Conservation (phyloP, 2,888 invertebrate genomes). For the Rotaria macrura region DNA sequence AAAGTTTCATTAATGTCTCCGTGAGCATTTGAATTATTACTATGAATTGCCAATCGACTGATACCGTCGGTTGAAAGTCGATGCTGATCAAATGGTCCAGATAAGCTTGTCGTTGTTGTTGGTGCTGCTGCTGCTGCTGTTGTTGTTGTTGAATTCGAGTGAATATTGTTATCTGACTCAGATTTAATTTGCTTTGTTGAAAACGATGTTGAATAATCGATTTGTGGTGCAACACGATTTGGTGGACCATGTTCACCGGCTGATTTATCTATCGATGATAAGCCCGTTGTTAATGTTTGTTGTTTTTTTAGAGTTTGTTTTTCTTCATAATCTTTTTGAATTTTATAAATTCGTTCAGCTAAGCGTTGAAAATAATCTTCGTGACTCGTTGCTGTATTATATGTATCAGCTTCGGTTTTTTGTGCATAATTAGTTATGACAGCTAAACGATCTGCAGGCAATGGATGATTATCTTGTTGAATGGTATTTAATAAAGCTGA, state of each 20-base stretch:
- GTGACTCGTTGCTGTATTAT: slow-evolving; percentile 77
- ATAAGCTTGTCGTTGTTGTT: too few species aligned
- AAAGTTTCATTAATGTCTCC: not conserved
- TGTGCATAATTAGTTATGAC: slow-evolving; percentile 92
- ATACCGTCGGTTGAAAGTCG: not conserved
- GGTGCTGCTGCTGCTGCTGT: too few species aligned
- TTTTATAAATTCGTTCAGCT: slow-evolving; percentile 98
- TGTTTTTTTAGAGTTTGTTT: not conserved
- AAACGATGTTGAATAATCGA: not conserved
- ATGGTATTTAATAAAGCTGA: slow-evolving; percentile 82
- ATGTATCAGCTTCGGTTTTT: slow-evolving; percentile 99
- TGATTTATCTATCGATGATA: slow-evolving; percentile 13
- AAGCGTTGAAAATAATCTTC: slow-evolving; percentile 95
- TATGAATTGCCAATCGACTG: not conserved
- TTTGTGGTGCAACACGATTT: slow-evolving; percentile 27
- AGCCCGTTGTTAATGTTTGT: not conserved
- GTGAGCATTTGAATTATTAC: not conserved
- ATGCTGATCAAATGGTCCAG: not conserved
- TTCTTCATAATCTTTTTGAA: slow-evolving; percentile 89
- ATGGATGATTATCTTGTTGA: not conserved
- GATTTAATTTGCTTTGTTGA: not conserved
- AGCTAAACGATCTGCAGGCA: not conserved
- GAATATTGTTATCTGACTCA: not conserved
- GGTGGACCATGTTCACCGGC: slow-evolving; percentile 33
- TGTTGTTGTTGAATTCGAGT: not conserved